Evolutionary conservation across 2,888 invertebrate genomes (phyloP), one percentile per base, ranked within the genome.

Genomic region (Patella caerulea): DNA sequence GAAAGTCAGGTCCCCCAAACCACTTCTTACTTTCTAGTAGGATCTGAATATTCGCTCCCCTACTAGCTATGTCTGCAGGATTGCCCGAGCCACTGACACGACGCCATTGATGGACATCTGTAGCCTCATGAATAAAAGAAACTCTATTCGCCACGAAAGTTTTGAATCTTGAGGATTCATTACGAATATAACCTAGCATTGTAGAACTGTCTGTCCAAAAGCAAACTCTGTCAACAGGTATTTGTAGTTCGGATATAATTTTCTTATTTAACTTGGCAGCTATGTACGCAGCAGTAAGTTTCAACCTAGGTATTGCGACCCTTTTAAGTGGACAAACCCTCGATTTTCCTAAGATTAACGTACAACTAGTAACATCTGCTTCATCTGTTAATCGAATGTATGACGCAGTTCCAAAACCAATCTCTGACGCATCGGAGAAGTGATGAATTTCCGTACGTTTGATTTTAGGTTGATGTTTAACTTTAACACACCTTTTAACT

Each of bases 181-280:
- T 81, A 11, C 54, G 72, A 34, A 81, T 81, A 71, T 81, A 81
- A 15, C 73, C 55, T 17, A 78, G 69, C 3, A 80, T 74, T n/a
- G 78, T 73, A 56, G 52, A 78, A 55, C 81, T 83, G 69, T 80
- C 79, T 11, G 78, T 78, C 77, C 82, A 80, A 52, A 77, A 82
- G 7, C 59, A 24, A 7, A 70, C 74, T 34, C 72, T 34, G n/a
- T 80, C 78, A 5, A 81, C 45, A 12, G 74, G 55, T 14, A 74
- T n/a, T 53, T 78, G 77, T 70, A 79, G 73, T 72, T 80, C 77
- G 7, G 77, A 73, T 24, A 17, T 3, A n/a, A 80, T 45, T 56
- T 79, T 59, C 14, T 69, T 74, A 71, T 79, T 74, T 45, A 81
- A 52, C 9, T 78, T 74, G 55, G 71, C 75, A 24, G 74, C 74